Conservation (phyloP, 2,797 vertebrate species). For the Oreochromis mossambicus region DNA sequence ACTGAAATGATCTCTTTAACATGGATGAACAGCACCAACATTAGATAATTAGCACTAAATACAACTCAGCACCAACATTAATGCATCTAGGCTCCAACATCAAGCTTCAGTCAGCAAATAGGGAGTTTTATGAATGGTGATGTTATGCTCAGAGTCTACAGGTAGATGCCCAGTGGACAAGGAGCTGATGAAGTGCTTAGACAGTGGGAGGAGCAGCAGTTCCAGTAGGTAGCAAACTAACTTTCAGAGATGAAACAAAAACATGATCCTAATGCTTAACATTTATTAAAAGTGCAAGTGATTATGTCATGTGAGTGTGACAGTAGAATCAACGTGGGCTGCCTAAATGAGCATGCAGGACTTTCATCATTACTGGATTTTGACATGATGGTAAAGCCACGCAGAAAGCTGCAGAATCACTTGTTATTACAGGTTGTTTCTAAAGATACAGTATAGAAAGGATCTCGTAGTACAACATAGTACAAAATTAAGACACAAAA, state of each 20-base stretch:
- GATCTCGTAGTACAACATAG: background rate
- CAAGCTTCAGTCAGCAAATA: background rate
- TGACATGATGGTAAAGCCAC: background rate
- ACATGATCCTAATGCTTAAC: background rate
- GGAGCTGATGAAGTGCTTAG: background rate
- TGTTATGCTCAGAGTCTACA: background rate
- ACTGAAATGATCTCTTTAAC: background rate
- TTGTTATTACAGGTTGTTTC: background rate
- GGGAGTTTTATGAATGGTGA: background rate
- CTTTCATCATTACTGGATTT: background rate
- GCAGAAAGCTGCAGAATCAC: background rate
- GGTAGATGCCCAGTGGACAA: background rate
- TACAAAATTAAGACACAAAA: background rate
- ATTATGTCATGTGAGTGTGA: background rate
- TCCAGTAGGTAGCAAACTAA: background rate
- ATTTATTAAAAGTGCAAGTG: background rate
- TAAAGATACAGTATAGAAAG: background rate
- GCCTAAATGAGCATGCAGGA: background rate
- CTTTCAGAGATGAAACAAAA: background rate
- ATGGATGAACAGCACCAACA: background rate
- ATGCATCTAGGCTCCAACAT: background rate
- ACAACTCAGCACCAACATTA: background rate
- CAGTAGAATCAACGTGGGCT: background rate
- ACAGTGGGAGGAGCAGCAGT: background rate
- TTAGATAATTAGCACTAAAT: background rate